Evolutionary conservation across 2,888 invertebrate species (phyloP).

Genomic region (Acronicta aceris): DNA sequence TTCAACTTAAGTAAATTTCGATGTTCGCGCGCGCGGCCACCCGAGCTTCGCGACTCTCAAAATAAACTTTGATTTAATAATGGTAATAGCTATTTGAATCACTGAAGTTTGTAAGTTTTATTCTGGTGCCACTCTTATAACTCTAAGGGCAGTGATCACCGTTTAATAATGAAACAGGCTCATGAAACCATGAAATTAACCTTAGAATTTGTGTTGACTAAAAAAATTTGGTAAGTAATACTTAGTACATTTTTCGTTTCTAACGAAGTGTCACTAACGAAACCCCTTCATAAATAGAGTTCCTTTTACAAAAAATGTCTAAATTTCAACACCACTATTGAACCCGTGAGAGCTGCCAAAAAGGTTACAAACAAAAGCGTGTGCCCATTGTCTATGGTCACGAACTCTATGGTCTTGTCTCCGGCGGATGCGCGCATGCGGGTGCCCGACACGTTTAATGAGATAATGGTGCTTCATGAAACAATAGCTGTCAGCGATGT

Average conservation of each 20-base stretch:
- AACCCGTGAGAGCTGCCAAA: slow-evolving; percentile 61
- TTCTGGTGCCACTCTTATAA: too few relatives aligned
- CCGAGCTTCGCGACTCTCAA: slow-evolving; percentile 68
- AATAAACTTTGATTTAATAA: slow-evolving; percentile 70
- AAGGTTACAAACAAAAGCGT: slow-evolving; percentile 72
- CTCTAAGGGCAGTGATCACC: too few relatives aligned
- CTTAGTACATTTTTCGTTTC: not conserved
- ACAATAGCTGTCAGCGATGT: slow-evolving; percentile 75
- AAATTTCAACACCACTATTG: slow-evolving; percentile 28
- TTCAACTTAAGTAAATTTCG: slow-evolving; percentile 89
- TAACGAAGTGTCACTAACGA: not conserved
- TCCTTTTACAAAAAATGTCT: slow-evolving; percentile 9
- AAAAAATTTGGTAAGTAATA: not conserved
- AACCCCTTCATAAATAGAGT: not conserved
- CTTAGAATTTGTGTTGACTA: too few relatives aligned
- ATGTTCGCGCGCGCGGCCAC: slow-evolving; percentile 80
- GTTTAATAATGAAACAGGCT: too few relatives aligned
- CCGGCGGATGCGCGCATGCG: slow-evolving; percentile 83
- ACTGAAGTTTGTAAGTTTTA: slow-evolving; percentile 29
- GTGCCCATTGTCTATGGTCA: slow-evolving; percentile 81
- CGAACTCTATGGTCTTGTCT: slow-evolving; percentile 73
- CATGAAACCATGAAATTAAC: too few relatives aligned
- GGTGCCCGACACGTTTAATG: slow-evolving; percentile 76
- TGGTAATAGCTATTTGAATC: slow-evolving; percentile 64
- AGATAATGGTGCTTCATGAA: slow-evolving; percentile 80